Evolutionary conservation across 2,888 invertebrate genomes (phyloP).

Genomic region (Sinopyrophorus schimmeli): DNA sequence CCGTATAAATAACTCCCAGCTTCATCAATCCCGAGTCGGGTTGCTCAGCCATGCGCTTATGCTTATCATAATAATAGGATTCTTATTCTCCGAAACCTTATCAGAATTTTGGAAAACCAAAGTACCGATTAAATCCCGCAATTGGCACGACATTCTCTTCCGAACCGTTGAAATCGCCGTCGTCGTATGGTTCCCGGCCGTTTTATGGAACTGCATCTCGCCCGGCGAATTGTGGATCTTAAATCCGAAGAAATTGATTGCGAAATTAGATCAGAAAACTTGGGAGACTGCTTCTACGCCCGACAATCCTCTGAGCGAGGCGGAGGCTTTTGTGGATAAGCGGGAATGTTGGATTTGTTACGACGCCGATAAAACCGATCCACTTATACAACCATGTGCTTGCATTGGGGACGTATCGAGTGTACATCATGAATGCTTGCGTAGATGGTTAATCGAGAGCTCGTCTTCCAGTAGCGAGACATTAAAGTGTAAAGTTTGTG

Average conservation of each 20-base stretch:
- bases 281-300: slow-evolving; percentile 22
- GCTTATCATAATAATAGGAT: slow-evolving; percentile 86
- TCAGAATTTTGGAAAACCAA: slow-evolving; percentile 94
- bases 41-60: slow-evolving; percentile 88
- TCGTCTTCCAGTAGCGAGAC: slow-evolving; percentile 43
- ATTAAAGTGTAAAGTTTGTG: slow-evolving; percentile 80
- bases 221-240: slow-evolving; percentile 92
- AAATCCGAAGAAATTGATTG: slow-evolving; percentile 85
- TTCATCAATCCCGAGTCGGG: slow-evolving; percentile 89
- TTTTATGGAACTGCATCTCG: slow-evolving; percentile 94
- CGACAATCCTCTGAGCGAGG: slow-evolving; percentile 44
- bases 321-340: slow-evolving; percentile 61
- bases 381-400: slow-evolving; percentile 85
- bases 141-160: slow-evolving; percentile 91
- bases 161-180: slow-evolving; percentile 91
- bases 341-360: slow-evolving; percentile 95
- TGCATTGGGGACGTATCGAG: slow-evolving; percentile 92
- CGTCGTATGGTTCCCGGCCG: slow-evolving; percentile 94
- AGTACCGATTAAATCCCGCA: slow-evolving; percentile 83
- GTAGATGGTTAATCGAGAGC: slow-evolving; percentile 86
- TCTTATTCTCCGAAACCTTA: slow-evolving; percentile 87
- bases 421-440: slow-evolving; percentile 88
- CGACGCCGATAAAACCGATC: slow-evolving; percentile 77
- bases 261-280: slow-evolving; percentile 48
- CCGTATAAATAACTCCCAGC: slow-evolving; percentile 77